Evolutionary conservation across 2,888 invertebrate genomes (phyloP).

Genomic region (Incurvaria masculella): DNA sequence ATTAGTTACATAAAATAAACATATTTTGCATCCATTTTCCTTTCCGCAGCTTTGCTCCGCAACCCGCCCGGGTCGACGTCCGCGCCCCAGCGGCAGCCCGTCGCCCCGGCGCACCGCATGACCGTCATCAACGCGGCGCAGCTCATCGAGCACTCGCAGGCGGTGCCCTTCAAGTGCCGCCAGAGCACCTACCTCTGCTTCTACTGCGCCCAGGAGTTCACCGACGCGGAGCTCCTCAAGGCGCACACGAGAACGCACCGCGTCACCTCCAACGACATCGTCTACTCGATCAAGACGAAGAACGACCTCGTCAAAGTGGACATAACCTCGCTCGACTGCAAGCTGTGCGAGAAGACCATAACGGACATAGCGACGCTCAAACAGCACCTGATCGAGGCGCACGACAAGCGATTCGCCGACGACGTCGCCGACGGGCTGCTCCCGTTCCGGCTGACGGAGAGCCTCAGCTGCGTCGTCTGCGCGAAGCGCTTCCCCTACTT

Average conservation of each 20-base stretch:
- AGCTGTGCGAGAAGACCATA: slow-evolving; percentile 18
- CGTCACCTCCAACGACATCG: slow-evolving; percentile 9
- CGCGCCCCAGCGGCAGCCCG: slow-evolving; percentile 7
- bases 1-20: too few species aligned
- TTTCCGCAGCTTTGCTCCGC: too few species aligned
- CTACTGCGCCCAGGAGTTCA: slow-evolving; percentile 21
- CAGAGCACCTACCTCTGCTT: slow-evolving; percentile 24
- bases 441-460: slow-evolving; percentile 21
- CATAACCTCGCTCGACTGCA: slow-evolving; percentile 23
- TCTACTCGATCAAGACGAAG: neutral
- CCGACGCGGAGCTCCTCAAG: slow-evolving; percentile 18
- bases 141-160: slow-evolving; percentile 22
- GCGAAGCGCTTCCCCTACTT: slow-evolving; percentile 1
- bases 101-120: neutral
- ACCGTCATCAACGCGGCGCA: slow-evolving; percentile 20
- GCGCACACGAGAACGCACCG: slow-evolving; percentile 14
- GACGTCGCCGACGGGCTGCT: slow-evolving; percentile 22
- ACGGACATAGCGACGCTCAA: slow-evolving; percentile 19
- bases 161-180: slow-evolving; percentile 24
- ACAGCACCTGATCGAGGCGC: slow-evolving; percentile 18
- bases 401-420: slow-evolving; percentile 20
- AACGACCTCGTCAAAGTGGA: slow-evolving; percentile 23
- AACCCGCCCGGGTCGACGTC: too few species aligned
- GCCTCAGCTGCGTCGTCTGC: slow-evolving; percentile 3
- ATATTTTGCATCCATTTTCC: too few species aligned